Percentiles rank a stretch among this genome's conserved stretches.
Evolutionary conservation across 2,888 invertebrate genomes (phyloP).

Genomic region (Galeruca laticollis): DNA sequence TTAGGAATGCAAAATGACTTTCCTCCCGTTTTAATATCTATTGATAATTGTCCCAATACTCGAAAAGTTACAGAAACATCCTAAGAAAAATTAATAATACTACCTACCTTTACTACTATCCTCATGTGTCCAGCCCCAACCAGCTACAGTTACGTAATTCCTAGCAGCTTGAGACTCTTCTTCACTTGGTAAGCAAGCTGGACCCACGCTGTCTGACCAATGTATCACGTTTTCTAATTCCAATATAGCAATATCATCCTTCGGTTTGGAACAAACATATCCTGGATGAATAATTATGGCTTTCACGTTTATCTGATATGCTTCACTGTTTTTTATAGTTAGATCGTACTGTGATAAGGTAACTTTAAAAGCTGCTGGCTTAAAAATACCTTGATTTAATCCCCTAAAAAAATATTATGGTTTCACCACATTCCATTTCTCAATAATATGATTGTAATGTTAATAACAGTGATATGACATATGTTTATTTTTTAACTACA

Average conservation of each 20-base stretch:
- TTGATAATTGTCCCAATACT: no score
- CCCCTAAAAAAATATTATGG: conserved; percentile 69
- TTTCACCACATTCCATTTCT: background rate
- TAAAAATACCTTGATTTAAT: conserved; percentile 72
- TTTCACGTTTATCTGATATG: conserved; percentile 67
- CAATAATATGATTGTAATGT: no score
- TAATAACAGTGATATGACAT: no score
- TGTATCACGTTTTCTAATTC: conserved; percentile 74
- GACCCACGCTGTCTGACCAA: conserved; percentile 79
- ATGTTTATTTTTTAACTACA: no score
- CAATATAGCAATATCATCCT: conserved; percentile 81
- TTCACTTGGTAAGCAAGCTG: conserved; percentile 80
- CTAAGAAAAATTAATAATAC: conserved; percentile 14
- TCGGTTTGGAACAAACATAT: conserved; percentile 75
- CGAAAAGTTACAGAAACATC: background rate
- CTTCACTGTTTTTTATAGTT: conserved; percentile 68
- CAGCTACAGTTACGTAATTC: conserved; percentile 79
- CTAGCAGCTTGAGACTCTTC: conserved; percentile 68
- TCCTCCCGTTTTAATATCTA: no score
- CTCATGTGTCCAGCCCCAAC: conserved; percentile 90
- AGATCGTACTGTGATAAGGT: conserved; percentile 81
- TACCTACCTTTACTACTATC: conserved; percentile 61
- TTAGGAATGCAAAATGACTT: no score
- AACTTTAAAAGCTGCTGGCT: conserved; percentile 75
- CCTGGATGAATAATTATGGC: conserved; percentile 80